A percentile compares a stretch with the other conserved stretches of the same genome.
phyloP scores from a whole-genome alignment of 1,140 invertebrate species.

The Diorhabda elongata region DNA sequence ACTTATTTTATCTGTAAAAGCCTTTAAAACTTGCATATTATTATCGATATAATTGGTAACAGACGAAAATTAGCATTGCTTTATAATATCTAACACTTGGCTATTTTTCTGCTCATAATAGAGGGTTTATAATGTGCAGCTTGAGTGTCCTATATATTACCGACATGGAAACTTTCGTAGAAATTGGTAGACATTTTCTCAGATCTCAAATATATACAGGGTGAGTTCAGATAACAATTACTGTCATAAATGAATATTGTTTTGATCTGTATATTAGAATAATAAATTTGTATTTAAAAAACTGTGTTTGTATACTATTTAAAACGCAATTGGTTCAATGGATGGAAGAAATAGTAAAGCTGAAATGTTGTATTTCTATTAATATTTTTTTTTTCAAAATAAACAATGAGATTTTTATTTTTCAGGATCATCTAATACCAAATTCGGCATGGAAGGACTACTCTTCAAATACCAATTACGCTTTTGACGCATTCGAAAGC shows the following conservation, averaged over 20 bases:
- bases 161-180: constrained; percentile 33
- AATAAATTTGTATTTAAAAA: no score
- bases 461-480: constrained; percentile 80
- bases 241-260: no score
- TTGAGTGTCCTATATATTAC: constrained; percentile 37
- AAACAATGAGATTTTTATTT: not conserved
- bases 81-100: not conserved
- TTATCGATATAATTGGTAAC: no score
- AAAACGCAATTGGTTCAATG: no score
- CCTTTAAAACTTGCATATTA: no score
- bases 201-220: not conserved
- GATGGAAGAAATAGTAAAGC: not conserved
- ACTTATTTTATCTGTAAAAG: no score
- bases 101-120: constrained; percentile 23
- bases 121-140: constrained; percentile 44
- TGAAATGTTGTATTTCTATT: not conserved
- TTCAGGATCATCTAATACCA: constrained; percentile 74
- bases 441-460: constrained; percentile 86
- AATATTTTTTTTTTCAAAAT: no score
- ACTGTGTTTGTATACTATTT: no score
- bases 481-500: constrained; percentile 76
- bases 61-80: no score
- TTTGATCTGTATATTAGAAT: no score
- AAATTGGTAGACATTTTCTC: not conserved
- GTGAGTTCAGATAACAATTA: not conserved